Base-by-base conservation (phyloP, 2,113 vertebrate species). In the Aythya baeri region DNA sequence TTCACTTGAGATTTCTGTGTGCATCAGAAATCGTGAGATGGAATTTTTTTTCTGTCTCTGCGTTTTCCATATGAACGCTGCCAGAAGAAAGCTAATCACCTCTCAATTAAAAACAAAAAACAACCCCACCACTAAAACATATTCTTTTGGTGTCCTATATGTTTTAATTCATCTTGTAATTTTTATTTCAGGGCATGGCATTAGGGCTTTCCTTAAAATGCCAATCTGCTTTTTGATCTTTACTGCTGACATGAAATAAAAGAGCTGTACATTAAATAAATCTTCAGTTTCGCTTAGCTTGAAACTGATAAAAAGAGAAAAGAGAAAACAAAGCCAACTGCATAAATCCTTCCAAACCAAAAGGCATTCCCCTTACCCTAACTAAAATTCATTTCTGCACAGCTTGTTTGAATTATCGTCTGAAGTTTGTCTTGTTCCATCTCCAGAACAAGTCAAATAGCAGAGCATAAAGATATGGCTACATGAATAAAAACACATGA, bases 321-420 rank as follows among this genome's bases (percentile, higher is more conserved):
- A 94, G 88, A 94, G 85, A 92, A 98, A 97, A 97, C 84, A 96
- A 97, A 97, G 94, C 95, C 94, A 94, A 91, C 79, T 92, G 38
- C 96, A 91, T 98, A 98, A 98, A 98, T 98, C 95, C 90, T 97
- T 96, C 92, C 59, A 86, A 96, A 97, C 75, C 49, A 88, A 92
- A 96, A 97, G 92, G 89, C 96, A 97, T 97, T 97, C 96, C 96
- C 95, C 78, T 81, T 89, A 91, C 81, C 91, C 94, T 90, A 92
- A 97, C 91, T 94, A 94, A 96, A 96, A 97, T 89, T 86, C 72
- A 95, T 97, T 96, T 96, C 91, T 83, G 71, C 94, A 98, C 98
- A 98, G 97, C 97, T 98, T 98, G 98, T 98, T 98, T 97, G 90
- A 96, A 97, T 98, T 98, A 97, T 55, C 95, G 89, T 97, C 91